These are phyloP conservation scores for Drosophila siamana DNA, from an alignment of 2,888 invertebrate genomes.

Conservation along the genomic window DNA sequence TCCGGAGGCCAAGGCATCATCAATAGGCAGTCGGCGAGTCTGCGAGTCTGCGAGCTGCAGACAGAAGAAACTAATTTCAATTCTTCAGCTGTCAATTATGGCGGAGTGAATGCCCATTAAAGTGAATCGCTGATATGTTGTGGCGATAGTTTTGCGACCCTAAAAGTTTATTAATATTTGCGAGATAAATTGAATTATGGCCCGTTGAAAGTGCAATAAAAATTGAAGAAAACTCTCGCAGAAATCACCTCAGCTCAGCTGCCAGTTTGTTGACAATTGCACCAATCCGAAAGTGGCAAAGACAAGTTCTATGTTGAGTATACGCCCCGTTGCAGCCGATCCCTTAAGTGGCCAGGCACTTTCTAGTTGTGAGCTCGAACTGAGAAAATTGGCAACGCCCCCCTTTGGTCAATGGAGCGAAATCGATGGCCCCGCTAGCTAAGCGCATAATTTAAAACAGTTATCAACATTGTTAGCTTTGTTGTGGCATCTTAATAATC, in stretches of 20 bases:
- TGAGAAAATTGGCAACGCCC: conserved; percentile 33
- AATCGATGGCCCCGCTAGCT: conserved; percentile 1
- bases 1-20: conserved; percentile 26
- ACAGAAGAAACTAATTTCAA: conserved; percentile 38
- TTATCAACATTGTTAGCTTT: conserved; percentile 47
- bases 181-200: background rate
- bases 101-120: conserved; percentile 5
- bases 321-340: conserved; percentile 37
- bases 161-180: background rate
- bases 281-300: conserved; percentile 55
- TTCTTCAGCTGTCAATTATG: conserved; percentile 44
- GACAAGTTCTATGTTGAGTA: conserved; percentile 49
- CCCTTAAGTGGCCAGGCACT: background rate
- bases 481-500: conserved; percentile 50
- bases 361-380: background rate
- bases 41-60: background rate
- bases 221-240: too few species aligned
- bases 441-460: conserved; percentile 33
- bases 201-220: too few species aligned
- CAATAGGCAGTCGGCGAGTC: background rate
- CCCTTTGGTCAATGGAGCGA: background rate
- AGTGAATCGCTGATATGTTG: background rate
- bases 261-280: conserved; percentile 29
- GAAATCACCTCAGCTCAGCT: too few species aligned
- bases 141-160: background rate